phyloP scores from a whole-genome alignment of 2,888 invertebrate genomes.

The Megaustenia siamemsis region DNA sequence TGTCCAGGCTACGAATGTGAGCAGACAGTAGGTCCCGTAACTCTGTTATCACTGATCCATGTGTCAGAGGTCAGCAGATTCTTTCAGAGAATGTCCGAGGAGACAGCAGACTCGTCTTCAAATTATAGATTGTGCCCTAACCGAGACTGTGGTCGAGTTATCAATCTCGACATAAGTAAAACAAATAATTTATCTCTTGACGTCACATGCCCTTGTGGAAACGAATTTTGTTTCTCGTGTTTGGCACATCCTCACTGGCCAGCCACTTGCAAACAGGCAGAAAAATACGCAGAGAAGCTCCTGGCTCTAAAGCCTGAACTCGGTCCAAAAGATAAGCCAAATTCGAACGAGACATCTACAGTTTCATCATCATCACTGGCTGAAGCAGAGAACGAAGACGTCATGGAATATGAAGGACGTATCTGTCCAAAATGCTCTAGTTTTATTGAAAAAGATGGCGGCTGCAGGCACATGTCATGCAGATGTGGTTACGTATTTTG shows the following conservation, averaged over 20 bases:
- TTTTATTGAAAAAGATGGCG: conserved; percentile 57
- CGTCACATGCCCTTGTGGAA: conserved; percentile 55
- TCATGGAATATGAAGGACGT: conserved; percentile 52
- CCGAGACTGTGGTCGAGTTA: conserved; percentile 57
- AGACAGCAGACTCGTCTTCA: conserved; percentile 38
- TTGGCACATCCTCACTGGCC: conserved; percentile 58
- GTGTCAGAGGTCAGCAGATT: conserved; percentile 50
- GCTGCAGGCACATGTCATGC: conserved; percentile 54
- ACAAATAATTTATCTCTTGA: neutral
- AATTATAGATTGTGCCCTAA: conserved; percentile 59
- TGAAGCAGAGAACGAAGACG: neutral
- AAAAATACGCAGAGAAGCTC: conserved; percentile 42
- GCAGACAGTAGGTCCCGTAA: conserved; percentile 44
- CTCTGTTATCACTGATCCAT: conserved; percentile 55
- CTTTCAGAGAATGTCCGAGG: conserved; percentile 44
- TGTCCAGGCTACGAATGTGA: conserved; percentile 60
- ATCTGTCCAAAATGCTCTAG: conserved; percentile 53
- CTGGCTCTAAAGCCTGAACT: neutral
- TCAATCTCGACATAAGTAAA: conserved; percentile 12
- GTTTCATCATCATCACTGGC: neutral
- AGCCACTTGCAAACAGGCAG: conserved; percentile 56
- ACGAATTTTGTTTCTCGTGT: conserved; percentile 57
- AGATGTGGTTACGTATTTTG: conserved; percentile 56
- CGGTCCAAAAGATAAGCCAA: conserved; percentile 4
- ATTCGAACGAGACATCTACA: neutral